A percentile compares a stretch with the other conserved stretches of the same genome.
Evolutionary conservation across 2,888 invertebrate genomes (phyloP).

Genomic region (Archaeoteleia sp.): DNA sequence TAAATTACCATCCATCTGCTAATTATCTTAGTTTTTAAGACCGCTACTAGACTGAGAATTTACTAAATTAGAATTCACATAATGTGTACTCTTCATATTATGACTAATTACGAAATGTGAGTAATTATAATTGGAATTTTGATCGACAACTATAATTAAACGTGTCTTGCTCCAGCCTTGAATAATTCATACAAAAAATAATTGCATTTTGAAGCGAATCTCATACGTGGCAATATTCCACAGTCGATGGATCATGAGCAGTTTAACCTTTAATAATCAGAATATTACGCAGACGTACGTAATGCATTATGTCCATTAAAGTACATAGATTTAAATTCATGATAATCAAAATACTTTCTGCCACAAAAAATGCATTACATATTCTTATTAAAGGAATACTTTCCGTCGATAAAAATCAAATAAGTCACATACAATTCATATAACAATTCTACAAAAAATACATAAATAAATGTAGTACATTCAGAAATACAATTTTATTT

Average conservation of each 20-base stretch:
- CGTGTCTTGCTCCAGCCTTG: conserved; percentile 25
- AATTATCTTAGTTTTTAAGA: too few species aligned
- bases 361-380: too few species aligned
- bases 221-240: conserved; percentile 7
- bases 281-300: conserved; percentile 3
- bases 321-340: too few species aligned
- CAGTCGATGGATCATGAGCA: conserved; percentile 26
- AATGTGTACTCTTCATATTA: conserved; percentile 24
- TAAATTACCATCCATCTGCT: too few species aligned
- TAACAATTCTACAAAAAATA: too few species aligned
- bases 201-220: conserved; percentile 9
- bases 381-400: too few species aligned
- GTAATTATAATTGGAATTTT: conserved; percentile 21
- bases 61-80: conserved; percentile 12
- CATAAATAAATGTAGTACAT: too few species aligned
- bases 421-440: too few species aligned
- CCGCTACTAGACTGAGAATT: too few species aligned
- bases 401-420: too few species aligned
- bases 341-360: too few species aligned
- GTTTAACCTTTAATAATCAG: conserved; percentile 8
- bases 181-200: conserved; percentile 25
- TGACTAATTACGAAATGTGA: conserved; percentile 19
- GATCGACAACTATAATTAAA: conserved; percentile 27
- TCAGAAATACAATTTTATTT: too few species aligned
- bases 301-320: conserved; percentile 13